Conservation (phyloP, 2,113 vertebrate genomes). For the Ranitomeya imitator region DNA sequence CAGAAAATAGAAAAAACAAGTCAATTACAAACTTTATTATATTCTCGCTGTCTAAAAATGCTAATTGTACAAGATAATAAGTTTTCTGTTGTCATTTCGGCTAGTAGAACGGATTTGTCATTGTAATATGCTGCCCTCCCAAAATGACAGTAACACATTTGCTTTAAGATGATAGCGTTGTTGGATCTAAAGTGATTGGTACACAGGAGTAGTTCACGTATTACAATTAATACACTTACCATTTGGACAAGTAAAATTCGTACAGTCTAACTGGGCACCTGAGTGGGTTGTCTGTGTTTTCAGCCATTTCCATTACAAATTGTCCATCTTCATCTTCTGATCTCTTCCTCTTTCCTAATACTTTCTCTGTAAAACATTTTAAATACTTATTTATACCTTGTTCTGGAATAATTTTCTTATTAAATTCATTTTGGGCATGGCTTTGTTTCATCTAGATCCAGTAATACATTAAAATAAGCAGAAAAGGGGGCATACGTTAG, state of each 20-base stretch:
- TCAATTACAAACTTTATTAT: too few species aligned
- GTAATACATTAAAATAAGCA: too few species aligned
- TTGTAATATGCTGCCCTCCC: too few species aligned
- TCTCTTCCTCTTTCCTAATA: slow-evolving; percentile 82
- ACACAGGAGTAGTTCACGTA: not conserved
- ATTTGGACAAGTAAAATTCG: slow-evolving; percentile 98
- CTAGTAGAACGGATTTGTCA: too few species aligned
- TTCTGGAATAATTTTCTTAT: slow-evolving; percentile 42
- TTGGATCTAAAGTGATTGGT: not conserved
- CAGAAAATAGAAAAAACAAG: too few species aligned
- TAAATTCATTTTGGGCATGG: too few species aligned
- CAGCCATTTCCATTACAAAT: slow-evolving; percentile 87
- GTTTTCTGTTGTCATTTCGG: too few species aligned
- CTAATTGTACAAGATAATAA: too few species aligned
- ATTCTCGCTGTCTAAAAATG: too few species aligned
- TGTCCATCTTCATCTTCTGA: slow-evolving; percentile 78
- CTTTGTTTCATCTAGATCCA: not conserved
- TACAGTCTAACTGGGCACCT: slow-evolving; percentile 94
- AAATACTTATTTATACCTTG: not conserved
- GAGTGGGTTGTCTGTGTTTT: slow-evolving; percentile 92
- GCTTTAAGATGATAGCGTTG: not conserved
- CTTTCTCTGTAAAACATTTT: slow-evolving; percentile 69
- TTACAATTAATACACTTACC: slow-evolving; percentile 71
- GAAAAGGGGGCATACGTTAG: too few species aligned
- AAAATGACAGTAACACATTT: too few species aligned